Evolutionary conservation across 2,888 invertebrate genomes (phyloP).

Genomic region (Seira sanloemensis): DNA sequence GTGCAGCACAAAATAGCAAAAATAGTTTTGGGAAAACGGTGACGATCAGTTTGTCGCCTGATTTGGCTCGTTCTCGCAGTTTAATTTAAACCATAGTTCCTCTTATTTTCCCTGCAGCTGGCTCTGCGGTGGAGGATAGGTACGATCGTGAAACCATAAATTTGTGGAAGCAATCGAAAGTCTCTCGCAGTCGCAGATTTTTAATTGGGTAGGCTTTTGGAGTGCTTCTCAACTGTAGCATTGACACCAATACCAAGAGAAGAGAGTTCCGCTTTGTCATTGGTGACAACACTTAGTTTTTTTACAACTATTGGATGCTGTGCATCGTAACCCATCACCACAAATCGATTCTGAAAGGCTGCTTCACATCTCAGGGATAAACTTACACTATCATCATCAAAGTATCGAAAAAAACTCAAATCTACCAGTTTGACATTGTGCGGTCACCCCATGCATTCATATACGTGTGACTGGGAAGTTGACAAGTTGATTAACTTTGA

Average conservation of each 20-base stretch:
- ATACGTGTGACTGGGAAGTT: background rate
- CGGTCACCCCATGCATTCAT: background rate
- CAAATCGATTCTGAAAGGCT: background rate
- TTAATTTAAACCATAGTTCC: background rate
- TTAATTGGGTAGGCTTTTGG: no score
- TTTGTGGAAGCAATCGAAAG: background rate
- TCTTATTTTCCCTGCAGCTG: constrained; percentile 40
- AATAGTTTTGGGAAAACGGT: constrained; percentile 14
- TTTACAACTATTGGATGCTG: background rate
- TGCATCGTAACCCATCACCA: background rate
- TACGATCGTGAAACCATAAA: constrained; percentile 19
- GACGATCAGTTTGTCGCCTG: background rate
- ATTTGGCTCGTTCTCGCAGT: background rate
- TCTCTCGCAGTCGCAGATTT: background rate
- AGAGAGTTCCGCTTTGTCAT: background rate
- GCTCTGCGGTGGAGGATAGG: constrained; percentile 23
- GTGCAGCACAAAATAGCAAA: constrained; percentile 7
- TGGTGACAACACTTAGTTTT: background rate
- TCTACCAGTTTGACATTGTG: background rate
- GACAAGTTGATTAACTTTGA: background rate
- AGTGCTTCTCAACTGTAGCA: background rate
- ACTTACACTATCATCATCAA: no score
- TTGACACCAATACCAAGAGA: constrained; percentile 9
- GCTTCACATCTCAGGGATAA: background rate
- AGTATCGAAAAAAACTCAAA: no score